phyloP scores from a whole-genome alignment of 1,140 invertebrate genomes.

The Platorchestia sp. region DNA sequence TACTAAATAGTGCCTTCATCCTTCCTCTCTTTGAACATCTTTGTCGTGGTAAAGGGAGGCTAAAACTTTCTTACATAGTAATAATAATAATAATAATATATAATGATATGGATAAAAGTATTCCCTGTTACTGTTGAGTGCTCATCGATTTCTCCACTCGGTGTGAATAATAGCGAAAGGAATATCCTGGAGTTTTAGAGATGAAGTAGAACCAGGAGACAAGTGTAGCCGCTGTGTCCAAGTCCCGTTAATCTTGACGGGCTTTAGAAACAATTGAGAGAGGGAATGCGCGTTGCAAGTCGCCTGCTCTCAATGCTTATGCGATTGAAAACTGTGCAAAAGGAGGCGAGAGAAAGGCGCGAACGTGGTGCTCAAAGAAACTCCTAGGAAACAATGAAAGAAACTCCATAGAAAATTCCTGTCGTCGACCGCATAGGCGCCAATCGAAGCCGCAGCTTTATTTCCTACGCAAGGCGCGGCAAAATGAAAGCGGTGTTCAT shows the following conservation, averaged over 20 bases:
- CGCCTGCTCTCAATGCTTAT: background rate
- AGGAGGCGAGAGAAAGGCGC: conserved; percentile 13
- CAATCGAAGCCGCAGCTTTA: background rate
- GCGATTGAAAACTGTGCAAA: background rate
- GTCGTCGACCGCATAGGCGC: background rate
- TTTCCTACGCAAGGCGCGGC: background rate
- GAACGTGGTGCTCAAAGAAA: background rate
- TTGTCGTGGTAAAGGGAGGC: no score
- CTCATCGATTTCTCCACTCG: background rate
- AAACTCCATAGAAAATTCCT: background rate
- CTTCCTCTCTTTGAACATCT: no score
- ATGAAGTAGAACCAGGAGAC: background rate
- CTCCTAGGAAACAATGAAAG: conserved; percentile 23
- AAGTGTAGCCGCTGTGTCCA: background rate
- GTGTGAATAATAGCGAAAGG: background rate
- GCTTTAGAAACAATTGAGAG: background rate
- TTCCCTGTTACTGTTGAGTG: background rate
- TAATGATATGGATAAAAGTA: no score
- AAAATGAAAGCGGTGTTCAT: background rate
- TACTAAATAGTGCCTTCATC: no score
- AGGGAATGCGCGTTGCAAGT: background rate
- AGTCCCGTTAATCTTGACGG: background rate
- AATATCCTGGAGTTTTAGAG: background rate
- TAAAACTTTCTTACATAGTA: no score
- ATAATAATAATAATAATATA: no score